Percentiles rank a stretch among this genome's conserved stretches.
Evolutionary conservation across 2,888 invertebrate species (phyloP).

Genomic region (Apamea anceps): DNA sequence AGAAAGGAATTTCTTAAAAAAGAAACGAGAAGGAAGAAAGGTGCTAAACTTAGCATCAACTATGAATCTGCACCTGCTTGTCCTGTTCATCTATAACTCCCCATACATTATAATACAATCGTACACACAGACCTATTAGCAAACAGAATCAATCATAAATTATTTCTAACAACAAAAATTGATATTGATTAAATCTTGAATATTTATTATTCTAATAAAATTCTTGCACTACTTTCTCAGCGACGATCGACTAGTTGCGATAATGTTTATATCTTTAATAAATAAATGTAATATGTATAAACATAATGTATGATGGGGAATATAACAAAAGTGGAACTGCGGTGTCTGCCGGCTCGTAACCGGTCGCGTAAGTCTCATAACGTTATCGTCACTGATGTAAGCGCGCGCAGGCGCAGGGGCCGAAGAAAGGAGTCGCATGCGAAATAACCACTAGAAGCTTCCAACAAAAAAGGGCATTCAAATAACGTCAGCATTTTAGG

Average conservation of each 20-base stretch:
- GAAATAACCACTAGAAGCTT: conserved; percentile 42
- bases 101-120: conserved; percentile 2
- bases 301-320: conserved; percentile 56
- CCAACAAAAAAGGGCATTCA: neutral
- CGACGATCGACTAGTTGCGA: conserved; percentile 6
- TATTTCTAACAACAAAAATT: neutral
- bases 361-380: conserved; percentile 81
- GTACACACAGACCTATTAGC: neutral
- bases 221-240: conserved; percentile 19
- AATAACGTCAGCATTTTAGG: neutral
- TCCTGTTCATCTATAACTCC: neutral
- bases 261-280: conserved; percentile 20
- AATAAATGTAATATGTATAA: conserved; percentile 46
- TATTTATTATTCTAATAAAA: conserved; percentile 22
- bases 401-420: conserved; percentile 63
- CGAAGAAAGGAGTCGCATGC: conserved; percentile 62
- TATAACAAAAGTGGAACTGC: conserved; percentile 69
- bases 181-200: neutral
- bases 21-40: conserved; percentile 9
- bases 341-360: conserved; percentile 74
- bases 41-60: neutral
- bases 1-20: conserved; percentile 3
- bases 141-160: conserved; percentile 22
- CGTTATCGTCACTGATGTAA: conserved; percentile 86
- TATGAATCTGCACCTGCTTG: conserved; percentile 29